phyloP scores from a whole-genome alignment of 2,113 vertebrate genomes.

The Mustelus asterias region DNA sequence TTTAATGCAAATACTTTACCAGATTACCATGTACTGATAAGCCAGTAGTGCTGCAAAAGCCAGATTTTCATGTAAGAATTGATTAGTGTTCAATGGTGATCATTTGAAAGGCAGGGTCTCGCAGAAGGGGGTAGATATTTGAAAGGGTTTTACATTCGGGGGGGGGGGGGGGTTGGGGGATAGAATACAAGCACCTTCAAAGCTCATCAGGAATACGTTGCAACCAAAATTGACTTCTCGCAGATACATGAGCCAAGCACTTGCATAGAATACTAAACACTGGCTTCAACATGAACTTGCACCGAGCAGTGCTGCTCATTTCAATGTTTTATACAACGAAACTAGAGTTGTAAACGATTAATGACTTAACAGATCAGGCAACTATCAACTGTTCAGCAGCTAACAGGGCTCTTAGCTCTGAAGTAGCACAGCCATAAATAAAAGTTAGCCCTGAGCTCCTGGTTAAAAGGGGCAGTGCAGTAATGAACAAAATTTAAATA shows the following conservation, averaged over 20 bases:
- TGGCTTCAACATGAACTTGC: background rate
- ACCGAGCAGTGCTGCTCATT: background rate
- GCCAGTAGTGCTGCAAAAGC: background rate
- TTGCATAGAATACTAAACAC: background rate
- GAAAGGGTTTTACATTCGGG: background rate
- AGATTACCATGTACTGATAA: background rate
- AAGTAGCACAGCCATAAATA: conserved; percentile 14
- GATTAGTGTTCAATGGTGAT: background rate
- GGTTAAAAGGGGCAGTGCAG: background rate
- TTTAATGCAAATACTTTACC: background rate
- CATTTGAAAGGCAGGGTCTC: background rate
- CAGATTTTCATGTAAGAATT: background rate
- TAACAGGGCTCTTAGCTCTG: background rate
- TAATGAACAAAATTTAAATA: background rate
- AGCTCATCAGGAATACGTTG: background rate
- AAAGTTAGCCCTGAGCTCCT: background rate
- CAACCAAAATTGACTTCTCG: background rate
- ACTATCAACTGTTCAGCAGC: background rate
- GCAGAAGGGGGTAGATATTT: background rate
- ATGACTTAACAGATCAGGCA: background rate
- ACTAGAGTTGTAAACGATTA: background rate
- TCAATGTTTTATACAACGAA: background rate
- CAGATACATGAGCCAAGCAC: background rate
- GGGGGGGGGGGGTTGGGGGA: background rate
- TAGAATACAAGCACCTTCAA: background rate